Conservation (phyloP, 2,113 vertebrate genomes). For the Mobula hypostoma region DNA sequence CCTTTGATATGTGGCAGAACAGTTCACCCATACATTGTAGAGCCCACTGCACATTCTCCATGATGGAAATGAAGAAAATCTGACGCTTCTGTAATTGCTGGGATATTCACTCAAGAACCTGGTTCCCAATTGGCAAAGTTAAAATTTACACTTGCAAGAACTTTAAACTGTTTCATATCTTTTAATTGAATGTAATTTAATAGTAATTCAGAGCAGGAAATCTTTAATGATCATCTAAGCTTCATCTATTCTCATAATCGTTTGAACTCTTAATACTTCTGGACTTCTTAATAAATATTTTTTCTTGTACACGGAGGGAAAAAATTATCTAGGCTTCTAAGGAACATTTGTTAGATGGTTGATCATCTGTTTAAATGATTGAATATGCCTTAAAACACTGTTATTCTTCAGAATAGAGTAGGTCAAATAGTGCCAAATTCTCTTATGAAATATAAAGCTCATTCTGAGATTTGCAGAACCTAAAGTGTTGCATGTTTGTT, state of each 20-base stretch:
- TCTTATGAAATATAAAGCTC: conserved; percentile 4
- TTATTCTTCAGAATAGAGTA: neutral
- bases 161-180: neutral
- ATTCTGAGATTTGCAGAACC: neutral
- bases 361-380: neutral
- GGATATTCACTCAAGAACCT: neutral
- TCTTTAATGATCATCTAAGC: too few relatives aligned
- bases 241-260: neutral
- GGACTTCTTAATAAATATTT: neutral
- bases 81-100: neutral
- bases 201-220: too few relatives aligned
- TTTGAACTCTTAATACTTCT: neutral
- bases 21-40: too few relatives aligned
- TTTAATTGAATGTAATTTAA: too few relatives aligned
- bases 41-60: too few relatives aligned
- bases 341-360: neutral
- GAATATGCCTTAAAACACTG: neutral
- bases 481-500: neutral
- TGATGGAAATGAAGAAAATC: too few relatives aligned
- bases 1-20: too few relatives aligned
- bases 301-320: neutral
- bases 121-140: neutral
- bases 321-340: neutral
- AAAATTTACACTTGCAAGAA: neutral
- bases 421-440: neutral